Evolutionary conservation across 1,140 invertebrate species (phyloP), one percentile per base, ranked within the genome.

Genomic region (Grapholita molesta): DNA sequence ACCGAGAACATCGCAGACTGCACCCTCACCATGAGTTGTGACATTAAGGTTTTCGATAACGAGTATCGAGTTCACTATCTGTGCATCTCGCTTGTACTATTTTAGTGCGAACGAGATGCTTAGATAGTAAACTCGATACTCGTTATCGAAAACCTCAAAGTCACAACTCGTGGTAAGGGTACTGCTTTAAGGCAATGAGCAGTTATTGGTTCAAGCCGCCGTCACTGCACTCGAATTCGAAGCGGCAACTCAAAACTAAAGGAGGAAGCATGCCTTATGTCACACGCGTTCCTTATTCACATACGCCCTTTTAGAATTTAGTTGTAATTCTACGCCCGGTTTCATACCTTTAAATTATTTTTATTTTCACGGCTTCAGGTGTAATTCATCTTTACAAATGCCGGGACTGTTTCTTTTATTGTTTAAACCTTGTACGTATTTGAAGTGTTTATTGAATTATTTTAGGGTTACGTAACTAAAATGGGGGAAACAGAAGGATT

Each of bases 281-380:
- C 42, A 21, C 42, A 18, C 18, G 7, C 7, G 15, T 21, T 2
- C n/a, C 15, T 21, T 48, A 18, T 48, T 7, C n/a, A 48, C 15
- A 21, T 48, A 48, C 42, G 42, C 0, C 18, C n/a, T 21, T 48
- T 48, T 5, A 21, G 7, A 15, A 15, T 21, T 48, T 18, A 67
- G 68, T 52, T 30, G 74, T 72, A 78, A 78, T 72, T 55, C 65
- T 68, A 78, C 70, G 55, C 76, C 68, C 48, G 61, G 53, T 68
- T 53, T 55, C 61, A 68, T 68, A 75, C 69, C 73, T 69, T 76
- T 70, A 73, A 78, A 72, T 78, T 68, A 74, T 76, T 78, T 67
- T 73, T 76, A 76, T 78, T 78, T 78, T 80, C 69, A 48, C 73
- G 66, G 35, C 70, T 76, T 71, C 66, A 70, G 66, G 70, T 48